Base-by-base conservation (phyloP, 1,140 invertebrate species). In the Philaenus spumarius region DNA sequence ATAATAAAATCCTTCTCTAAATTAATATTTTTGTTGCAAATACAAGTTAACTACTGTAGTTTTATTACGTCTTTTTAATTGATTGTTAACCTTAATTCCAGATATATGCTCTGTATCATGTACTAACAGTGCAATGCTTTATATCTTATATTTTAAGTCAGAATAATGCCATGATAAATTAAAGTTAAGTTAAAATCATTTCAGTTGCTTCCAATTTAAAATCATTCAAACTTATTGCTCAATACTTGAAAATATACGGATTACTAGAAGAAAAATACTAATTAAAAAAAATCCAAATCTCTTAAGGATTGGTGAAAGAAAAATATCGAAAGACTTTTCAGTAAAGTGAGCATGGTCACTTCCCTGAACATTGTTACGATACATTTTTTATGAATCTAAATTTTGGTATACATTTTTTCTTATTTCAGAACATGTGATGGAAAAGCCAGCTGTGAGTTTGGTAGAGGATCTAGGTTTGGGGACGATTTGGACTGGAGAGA, bases 401-500 rank as follows among this genome's bases (percentile, higher is more conserved):
- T n/a, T 42, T 20, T 20, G 12, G 26, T 34, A 19, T 1, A 24
- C 3, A 12, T 54, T 52, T 39, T 1, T 23, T 39, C 2, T 35
- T 39, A 48, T 61, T 60, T 50, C 56, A 66, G 66, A 53, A 66
- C 63, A 0, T 67, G 66, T 39, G 64, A 67, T 61, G 65, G 63
- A 11, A 64, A 59, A 30, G 34, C 59, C 7, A 65, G 53, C 30
- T 67, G 66, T 39, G 48, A 60, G 42, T 17, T 14, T 9, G 23
- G 23, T n/a, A 43, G 46, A 17, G 24, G 52, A 3, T 58, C 53
- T 9, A 58, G 64, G 1, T 58, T 64, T 15, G 55, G 45, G 11
- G 65, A 66, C 26, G 56, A 60, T 37, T 26, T 67, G 42, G 68
- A 73, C 58, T 75, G 72, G 71, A 69, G 69, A 39, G 66, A 69